phyloP scores from a whole-genome alignment of 1,140 invertebrate genomes.

The Drosophila tsacasi region DNA sequence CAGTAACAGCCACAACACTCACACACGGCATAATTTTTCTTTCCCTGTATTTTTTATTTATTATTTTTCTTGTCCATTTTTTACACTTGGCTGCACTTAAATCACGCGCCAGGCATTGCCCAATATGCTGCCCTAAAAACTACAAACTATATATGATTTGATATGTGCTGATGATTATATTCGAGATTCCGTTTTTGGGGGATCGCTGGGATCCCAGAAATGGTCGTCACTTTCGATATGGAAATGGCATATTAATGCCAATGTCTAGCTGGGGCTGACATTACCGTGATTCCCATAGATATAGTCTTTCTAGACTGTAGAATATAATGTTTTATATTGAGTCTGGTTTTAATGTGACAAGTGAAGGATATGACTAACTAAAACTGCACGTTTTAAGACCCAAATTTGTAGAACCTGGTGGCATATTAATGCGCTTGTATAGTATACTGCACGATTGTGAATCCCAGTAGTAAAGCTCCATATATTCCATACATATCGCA shows the following conservation, averaged over 20 bases:
- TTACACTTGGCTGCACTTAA: slow-evolving; percentile 77
- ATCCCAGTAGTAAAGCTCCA: not conserved
- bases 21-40: slow-evolving; percentile 36
- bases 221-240: slow-evolving; percentile 37
- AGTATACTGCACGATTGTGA: not conserved
- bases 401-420: not conserved
- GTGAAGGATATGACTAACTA: not conserved
- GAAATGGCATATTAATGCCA: slow-evolving; percentile 49
- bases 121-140: slow-evolving; percentile 41
- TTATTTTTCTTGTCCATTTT: slow-evolving; percentile 62
- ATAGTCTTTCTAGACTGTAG: too few relatives aligned
- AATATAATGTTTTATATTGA: not conserved
- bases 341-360: not conserved
- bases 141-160: slow-evolving; percentile 30
- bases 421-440: not conserved
- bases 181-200: slow-evolving; percentile 20
- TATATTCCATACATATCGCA: not conserved
- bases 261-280: slow-evolving; percentile 27
- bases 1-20: slow-evolving; percentile 20
- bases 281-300: not conserved
- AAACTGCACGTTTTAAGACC: not conserved
- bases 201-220: slow-evolving; percentile 38
- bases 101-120: slow-evolving; percentile 63
- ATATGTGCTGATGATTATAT: slow-evolving; percentile 6
- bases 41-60: slow-evolving; percentile 52